Percentiles rank a stretch among this genome's conserved stretches.
These are phyloP conservation scores for Sphaeridia pumilis DNA, from an alignment of 2,888 invertebrate genomes.

Conservation along the genomic window DNA sequence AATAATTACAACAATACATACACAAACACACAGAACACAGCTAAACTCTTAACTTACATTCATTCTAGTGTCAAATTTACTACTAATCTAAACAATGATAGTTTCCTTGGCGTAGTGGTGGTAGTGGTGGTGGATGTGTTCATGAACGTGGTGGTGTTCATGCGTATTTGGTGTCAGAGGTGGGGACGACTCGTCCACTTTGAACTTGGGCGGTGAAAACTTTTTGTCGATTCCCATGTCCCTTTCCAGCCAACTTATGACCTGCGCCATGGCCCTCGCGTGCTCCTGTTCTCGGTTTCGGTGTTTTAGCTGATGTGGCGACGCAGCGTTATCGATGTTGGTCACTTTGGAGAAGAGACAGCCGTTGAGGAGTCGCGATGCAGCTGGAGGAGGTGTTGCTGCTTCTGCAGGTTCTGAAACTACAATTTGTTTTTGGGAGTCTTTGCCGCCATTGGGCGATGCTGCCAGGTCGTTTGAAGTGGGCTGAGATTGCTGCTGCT, in stretches of 20 bases:
- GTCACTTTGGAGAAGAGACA: slow-evolving; percentile 31
- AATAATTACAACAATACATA: no score
- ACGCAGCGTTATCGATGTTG: slow-evolving; percentile 29
- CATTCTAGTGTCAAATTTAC: background rate
- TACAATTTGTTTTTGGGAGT: no score
- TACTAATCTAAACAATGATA: slow-evolving; percentile 37
- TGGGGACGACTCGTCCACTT: slow-evolving; percentile 26
- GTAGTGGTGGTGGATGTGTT: slow-evolving; percentile 62
- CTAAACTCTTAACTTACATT: no score
- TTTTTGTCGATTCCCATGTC: slow-evolving; percentile 32
- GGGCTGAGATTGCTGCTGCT: background rate
- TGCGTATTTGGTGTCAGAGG: slow-evolving; percentile 43
- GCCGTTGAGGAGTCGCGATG: slow-evolving; percentile 24
- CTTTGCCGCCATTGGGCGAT: no score
- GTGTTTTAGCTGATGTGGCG: slow-evolving; percentile 47
- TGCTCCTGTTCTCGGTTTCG: slow-evolving; percentile 51
- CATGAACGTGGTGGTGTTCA: slow-evolving; percentile 57
- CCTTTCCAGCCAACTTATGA: slow-evolving; percentile 45
- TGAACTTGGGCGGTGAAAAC: slow-evolving; percentile 24
- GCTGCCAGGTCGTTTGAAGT: slow-evolving; percentile 7
- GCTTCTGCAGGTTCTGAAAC: no score
- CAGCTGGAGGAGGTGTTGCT: no score
- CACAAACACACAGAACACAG: no score
- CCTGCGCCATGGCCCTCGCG: slow-evolving; percentile 50
- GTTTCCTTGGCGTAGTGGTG: slow-evolving; percentile 49